Evolutionary conservation across 2,113 vertebrate genomes (phyloP).

Genomic region (Phylloscopus trochiloides): DNA sequence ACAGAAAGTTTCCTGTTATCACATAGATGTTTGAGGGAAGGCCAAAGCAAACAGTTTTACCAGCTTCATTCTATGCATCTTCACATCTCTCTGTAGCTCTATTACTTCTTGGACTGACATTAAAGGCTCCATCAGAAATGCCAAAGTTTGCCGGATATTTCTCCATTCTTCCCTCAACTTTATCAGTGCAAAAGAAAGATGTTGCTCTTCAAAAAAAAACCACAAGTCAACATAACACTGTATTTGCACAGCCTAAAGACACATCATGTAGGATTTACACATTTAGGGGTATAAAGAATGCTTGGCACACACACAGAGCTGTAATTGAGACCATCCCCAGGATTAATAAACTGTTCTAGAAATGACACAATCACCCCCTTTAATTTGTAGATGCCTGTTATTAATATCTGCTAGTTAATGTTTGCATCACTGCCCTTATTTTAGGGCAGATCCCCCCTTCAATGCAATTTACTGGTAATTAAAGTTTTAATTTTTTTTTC

Average conservation of each 20-base stretch:
- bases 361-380: not conserved
- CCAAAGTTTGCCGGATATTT: not conserved
- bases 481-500: not conserved
- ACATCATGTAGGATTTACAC: not conserved
- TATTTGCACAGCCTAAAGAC: not conserved
- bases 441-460: not conserved
- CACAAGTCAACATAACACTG: not conserved
- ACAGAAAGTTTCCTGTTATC: not conserved
- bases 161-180: not conserved
- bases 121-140: not conserved
- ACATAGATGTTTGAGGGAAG: not conserved
- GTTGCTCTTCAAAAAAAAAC: not conserved
- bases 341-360: not conserved
- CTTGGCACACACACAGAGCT: not conserved
- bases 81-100: not conserved
- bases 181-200: not conserved
- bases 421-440: not conserved
- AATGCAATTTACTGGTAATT: not conserved
- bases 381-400: not conserved
- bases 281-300: not conserved
- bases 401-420: not conserved
- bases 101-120: not conserved
- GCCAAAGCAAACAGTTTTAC: slow-evolving; percentile 6
- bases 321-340: not conserved
- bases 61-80: not conserved